Base-by-base conservation (phyloP, 2,888 invertebrate genomes). In the Tortrix viridana region DNA sequence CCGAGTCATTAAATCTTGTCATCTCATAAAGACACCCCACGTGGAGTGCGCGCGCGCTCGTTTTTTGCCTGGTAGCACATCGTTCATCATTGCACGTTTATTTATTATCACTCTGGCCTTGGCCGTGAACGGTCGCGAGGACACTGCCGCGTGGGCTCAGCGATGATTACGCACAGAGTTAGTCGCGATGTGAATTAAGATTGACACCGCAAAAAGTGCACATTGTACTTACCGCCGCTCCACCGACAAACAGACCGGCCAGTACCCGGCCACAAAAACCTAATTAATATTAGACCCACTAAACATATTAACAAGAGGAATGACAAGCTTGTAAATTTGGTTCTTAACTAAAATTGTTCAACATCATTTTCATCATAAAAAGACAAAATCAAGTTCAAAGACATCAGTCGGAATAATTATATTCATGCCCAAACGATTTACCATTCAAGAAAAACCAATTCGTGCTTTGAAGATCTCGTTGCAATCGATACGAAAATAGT, bases 61-160 rank as follows among this genome's bases (percentile, higher is more conserved):
- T 85, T 86, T 85, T 83, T 75, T 73, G 80, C 79, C 76, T 79
- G 77, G 81, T 76, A 82, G 85, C 87, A 86, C 85, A 80, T 86
- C 85, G 83, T 85, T 83, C 83, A 81, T 89, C 87, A 88, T 86
- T 82, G 84, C 84, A 75, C 82, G 82, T 86, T 88, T 68, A 67
- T 65, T 85, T 74, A 89, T 89, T 89, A 85, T 88, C 81, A 81
- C 74, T 77, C 81, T 86, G 91, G 85, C 91, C 91, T 92, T 92
- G 91, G 85, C 91, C 89, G 88, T 91, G 92, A 90, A 89, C 89
- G 89, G 83, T 82, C 88, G 86, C 74, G 65, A 57, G 65, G 60
- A 80, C 75, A 73, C 77, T 70, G 72, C 74, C 76, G 81, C 82
- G 83, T 82, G 82, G 79, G 81, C 83, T 76, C 74, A 71, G 75